These are phyloP conservation scores for Drosophila subpulchrella DNA, from an alignment of 1,140 invertebrate genomes.

Conservation along the genomic window DNA sequence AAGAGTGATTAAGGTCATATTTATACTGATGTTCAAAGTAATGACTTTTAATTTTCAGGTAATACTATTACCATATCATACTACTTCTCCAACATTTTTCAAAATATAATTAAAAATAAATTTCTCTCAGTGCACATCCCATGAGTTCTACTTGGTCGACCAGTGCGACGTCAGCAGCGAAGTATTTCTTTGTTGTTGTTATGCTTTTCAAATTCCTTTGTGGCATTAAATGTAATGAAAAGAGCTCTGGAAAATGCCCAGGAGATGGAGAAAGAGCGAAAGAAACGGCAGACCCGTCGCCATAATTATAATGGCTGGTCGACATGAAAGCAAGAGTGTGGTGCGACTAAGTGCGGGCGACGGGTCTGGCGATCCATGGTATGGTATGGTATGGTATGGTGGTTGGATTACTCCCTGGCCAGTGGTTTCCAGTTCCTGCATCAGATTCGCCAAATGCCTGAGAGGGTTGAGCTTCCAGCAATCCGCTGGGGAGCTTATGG, in stretches of 20 bases:
- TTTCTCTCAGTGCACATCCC: constrained; percentile 16
- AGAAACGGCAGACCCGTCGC: constrained; percentile 50
- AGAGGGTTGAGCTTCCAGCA: constrained; percentile 29
- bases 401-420: constrained; percentile 17
- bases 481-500: constrained; percentile 7
- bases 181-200: constrained; percentile 67
- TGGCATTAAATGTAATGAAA: constrained; percentile 82
- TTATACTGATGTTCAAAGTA: no score
- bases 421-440: background rate
- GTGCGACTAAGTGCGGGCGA: constrained; percentile 8
- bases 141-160: constrained; percentile 54
- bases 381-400: constrained; percentile 4
- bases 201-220: constrained; percentile 81
- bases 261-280: constrained; percentile 8
- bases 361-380: background rate
- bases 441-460: constrained; percentile 29
- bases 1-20: no score
- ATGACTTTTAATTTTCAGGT: no score
- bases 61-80: background rate
- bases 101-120: background rate
- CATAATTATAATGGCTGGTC: constrained; percentile 73
- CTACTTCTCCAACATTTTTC: background rate
- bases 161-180: constrained; percentile 43
- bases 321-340: constrained; percentile 68
- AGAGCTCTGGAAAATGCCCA: constrained; percentile 71